These are phyloP conservation scores for Meteorus colon DNA, from an alignment of 2,888 invertebrate genomes.

Conservation along the genomic window DNA sequence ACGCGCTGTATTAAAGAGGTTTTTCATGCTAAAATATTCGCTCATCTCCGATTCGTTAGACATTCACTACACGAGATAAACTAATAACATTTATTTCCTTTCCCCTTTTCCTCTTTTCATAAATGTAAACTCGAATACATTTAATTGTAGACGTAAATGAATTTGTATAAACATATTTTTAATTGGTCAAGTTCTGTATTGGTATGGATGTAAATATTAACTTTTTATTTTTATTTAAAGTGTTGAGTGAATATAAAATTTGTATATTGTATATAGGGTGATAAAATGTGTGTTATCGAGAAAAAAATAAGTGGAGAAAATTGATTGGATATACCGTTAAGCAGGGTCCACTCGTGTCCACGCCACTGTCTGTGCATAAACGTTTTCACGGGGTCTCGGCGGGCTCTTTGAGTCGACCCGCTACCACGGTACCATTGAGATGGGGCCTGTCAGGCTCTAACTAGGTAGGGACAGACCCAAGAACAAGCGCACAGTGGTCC, in stretches of 20 bases:
- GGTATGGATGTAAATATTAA: neutral
- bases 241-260: slow-evolving; percentile 9
- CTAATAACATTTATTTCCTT: neutral
- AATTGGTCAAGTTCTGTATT: neutral
- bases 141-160: neutral
- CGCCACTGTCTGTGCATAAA: slow-evolving; percentile 68
- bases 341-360: slow-evolving; percentile 54
- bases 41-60: slow-evolving; percentile 14
- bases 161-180: slow-evolving; percentile 1
- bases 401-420: slow-evolving; percentile 65
- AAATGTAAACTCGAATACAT: neutral
- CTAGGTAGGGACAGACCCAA: slow-evolving; percentile 64
- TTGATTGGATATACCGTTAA: slow-evolving; percentile 42
- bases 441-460: slow-evolving; percentile 71
- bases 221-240: neutral
- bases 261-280: slow-evolving; percentile 15
- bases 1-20: slow-evolving; percentile 35
- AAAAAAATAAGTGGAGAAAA: slow-evolving; percentile 41
- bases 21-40: slow-evolving; percentile 33
- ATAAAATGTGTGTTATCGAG: slow-evolving; percentile 43
- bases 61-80: slow-evolving; percentile 6
- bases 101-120: neutral
- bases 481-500: slow-evolving; percentile 24
- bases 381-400: slow-evolving; percentile 68
- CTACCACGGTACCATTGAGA: slow-evolving; percentile 64